Conservation (phyloP, 2,888 invertebrate species). For the Athetis lepigone region DNA sequence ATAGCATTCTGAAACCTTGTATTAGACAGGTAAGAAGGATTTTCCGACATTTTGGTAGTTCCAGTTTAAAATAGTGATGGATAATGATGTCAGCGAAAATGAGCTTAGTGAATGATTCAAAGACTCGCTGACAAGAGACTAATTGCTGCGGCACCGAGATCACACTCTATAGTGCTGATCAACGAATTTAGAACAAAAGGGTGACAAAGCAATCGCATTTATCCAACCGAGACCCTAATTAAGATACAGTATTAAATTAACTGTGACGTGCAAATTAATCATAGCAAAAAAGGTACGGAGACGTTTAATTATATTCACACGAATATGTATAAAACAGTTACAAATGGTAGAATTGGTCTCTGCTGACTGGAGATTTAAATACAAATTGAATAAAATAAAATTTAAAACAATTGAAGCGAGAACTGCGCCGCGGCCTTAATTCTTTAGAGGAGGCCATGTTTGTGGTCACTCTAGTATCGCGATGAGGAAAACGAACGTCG, state of each 20-base stretch:
- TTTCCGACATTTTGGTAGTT: constrained; percentile 24
- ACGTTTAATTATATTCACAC: constrained; percentile 19
- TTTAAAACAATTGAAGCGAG: constrained; percentile 47
- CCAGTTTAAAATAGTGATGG: constrained; percentile 44
- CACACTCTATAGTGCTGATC: constrained; percentile 64
- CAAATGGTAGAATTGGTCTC: constrained; percentile 61
- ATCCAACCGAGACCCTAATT: constrained; percentile 24
- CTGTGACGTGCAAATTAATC: background rate
- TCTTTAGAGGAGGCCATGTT: constrained; percentile 24
- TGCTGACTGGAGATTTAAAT: constrained; percentile 62
- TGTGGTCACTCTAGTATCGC: constrained; percentile 40
- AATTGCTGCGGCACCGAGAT: constrained; percentile 73
- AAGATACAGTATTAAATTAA: background rate
- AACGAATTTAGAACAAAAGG: constrained; percentile 67
- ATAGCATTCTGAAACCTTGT: constrained; percentile 25
- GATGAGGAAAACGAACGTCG: constrained; percentile 47
- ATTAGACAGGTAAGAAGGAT: constrained; percentile 19
- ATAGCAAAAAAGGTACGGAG: background rate
- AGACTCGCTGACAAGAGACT: constrained; percentile 68
- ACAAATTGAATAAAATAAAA: constrained; percentile 63
- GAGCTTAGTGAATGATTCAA: constrained; percentile 62
- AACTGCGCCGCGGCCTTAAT: constrained; percentile 38
- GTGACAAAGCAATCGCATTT: constrained; percentile 55
- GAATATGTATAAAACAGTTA: constrained; percentile 50
- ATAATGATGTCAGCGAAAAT: constrained; percentile 50